Percentiles rank a stretch among this genome's conserved stretches.
Evolutionary conservation across 2,113 vertebrate genomes (phyloP).

Genomic region (Prunella himalayana): DNA sequence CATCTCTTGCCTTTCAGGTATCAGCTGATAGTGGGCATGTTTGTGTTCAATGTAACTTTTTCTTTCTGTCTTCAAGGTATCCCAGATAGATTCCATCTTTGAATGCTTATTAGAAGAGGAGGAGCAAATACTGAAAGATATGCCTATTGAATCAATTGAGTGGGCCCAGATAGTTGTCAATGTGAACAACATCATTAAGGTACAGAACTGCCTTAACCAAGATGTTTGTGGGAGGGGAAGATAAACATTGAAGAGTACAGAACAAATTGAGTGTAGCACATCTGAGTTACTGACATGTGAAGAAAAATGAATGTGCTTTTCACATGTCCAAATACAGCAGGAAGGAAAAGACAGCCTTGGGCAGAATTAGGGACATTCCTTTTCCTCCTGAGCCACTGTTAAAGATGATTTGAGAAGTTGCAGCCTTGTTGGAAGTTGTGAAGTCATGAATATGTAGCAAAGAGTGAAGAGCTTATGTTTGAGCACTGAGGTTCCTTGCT

Average conservation of each 20-base stretch:
- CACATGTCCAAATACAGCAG: background rate
- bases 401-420: background rate
- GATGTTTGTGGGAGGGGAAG: background rate
- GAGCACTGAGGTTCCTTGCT: background rate
- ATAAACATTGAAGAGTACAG: background rate
- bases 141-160: slow-evolving; percentile 74
- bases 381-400: background rate
- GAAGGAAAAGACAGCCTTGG: background rate
- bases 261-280: background rate
- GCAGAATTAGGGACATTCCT: background rate
- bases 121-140: slow-evolving; percentile 83
- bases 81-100: slow-evolving; percentile 87
- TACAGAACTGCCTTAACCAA: slow-evolving; percentile 32
- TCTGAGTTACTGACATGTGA: background rate
- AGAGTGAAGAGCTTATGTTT: background rate
- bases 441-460: background rate
- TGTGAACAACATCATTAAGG: slow-evolving; percentile 90
- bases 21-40: background rate
- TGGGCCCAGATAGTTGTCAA: slow-evolving; percentile 86
- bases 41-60: background rate
- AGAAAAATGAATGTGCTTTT: background rate
- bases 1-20: background rate
- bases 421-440: background rate
- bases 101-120: slow-evolving; percentile 91
- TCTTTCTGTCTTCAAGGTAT: slow-evolving; percentile 77